phyloP scores from a whole-genome alignment of 2,888 invertebrate species.

The Conistra vaccinii region DNA sequence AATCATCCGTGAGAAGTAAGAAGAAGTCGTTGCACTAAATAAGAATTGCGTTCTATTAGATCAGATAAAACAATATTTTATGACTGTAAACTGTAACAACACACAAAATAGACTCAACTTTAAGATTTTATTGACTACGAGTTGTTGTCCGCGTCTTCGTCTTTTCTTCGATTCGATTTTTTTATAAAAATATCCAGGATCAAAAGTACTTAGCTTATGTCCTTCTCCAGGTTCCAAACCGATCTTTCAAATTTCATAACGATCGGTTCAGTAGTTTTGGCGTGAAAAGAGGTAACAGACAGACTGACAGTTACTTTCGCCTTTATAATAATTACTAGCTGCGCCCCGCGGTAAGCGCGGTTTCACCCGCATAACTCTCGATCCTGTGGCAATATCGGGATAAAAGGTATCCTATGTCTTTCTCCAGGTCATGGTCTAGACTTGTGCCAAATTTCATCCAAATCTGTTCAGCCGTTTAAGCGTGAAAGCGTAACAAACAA shows the following conservation, averaged over 20 bases:
- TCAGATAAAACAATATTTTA: conserved; percentile 23
- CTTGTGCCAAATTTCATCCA: too few species aligned
- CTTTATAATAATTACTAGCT: too few species aligned
- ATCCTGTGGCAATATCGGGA: too few species aligned
- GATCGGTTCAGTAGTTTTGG: not conserved
- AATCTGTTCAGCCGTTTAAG: too few species aligned
- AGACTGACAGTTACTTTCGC: not conserved
- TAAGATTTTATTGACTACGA: not conserved
- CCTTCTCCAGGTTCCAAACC: not conserved
- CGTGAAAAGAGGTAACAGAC: not conserved
- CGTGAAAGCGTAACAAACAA: too few species aligned
- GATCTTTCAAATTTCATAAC: not conserved
- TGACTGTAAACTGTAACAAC: conserved; percentile 2
- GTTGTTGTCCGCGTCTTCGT: not conserved
- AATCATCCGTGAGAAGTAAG: conserved; percentile 18
- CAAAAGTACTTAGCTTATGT: too few species aligned
- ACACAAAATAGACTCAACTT: not conserved
- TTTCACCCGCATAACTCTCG: too few species aligned
- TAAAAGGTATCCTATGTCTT: too few species aligned
- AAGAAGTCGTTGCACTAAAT: conserved; percentile 14
- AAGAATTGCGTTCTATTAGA: conserved; percentile 15
- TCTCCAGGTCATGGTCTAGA: too few species aligned
- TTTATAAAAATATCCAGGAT: not conserved
- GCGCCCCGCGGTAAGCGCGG: too few species aligned
- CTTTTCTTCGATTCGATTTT: not conserved